Conservation (phyloP, 2,797 vertebrate genomes). For the Myiothlypis chrysogaster region DNA sequence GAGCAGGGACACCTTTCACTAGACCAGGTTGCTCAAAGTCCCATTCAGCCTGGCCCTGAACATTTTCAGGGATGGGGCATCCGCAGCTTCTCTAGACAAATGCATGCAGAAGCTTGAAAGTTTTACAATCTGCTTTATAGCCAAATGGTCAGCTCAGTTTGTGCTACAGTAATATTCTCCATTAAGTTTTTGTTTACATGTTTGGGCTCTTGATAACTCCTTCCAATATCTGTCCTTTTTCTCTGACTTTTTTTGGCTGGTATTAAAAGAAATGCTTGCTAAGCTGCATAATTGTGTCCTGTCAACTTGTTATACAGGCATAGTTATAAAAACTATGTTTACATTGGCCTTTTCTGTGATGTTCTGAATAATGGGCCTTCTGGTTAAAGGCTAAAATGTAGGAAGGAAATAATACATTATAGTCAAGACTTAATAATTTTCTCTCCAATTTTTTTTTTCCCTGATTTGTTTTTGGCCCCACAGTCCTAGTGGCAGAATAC, state of each 20-base stretch:
- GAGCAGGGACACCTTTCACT: background rate
- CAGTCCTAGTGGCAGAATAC: background rate
- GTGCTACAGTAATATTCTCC: background rate
- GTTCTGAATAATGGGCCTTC: background rate
- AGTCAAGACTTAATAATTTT: background rate
- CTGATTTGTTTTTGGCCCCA: background rate
- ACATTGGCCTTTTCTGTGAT: background rate
- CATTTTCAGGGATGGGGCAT: background rate
- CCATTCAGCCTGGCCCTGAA: background rate
- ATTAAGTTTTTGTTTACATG: background rate
- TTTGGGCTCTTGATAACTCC: background rate
- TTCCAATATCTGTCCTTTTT: background rate
- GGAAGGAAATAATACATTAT: background rate
- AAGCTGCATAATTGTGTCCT: background rate
- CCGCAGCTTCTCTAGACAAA: background rate
- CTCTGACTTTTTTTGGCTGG: background rate
- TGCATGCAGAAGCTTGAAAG: background rate
- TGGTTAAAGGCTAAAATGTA: background rate
- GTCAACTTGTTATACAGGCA: background rate
- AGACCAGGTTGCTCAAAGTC: background rate
- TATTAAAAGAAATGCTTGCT: background rate
- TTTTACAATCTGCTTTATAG: background rate
- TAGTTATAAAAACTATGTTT: background rate
- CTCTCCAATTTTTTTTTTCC: background rate
- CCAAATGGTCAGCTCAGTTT: background rate